Evolutionary conservation across 2,797 vertebrate species (phyloP).

Genomic region (Zonotrichia albicollis): DNA sequence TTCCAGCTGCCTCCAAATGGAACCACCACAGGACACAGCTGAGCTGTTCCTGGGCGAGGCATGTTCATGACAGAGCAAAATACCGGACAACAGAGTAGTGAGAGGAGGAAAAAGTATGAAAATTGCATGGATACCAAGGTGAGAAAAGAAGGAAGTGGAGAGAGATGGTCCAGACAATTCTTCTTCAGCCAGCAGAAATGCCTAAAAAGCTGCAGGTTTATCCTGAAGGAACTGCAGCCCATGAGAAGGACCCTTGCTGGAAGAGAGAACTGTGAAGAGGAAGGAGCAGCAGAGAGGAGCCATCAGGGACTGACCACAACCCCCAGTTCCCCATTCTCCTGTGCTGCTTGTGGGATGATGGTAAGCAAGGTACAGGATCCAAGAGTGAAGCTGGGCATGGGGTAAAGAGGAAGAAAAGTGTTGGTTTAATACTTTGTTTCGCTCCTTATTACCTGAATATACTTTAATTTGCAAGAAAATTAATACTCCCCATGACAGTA

Average conservation of each 20-base stretch:
- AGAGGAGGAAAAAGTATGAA: not conserved
- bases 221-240: not conserved
- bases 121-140: not conserved
- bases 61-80: not conserved
- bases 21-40: not conserved
- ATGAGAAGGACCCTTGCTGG: not conserved
- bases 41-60: not conserved
- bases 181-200: not conserved
- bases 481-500: not conserved
- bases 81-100: not conserved
- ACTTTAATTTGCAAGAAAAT: not conserved
- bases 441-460: not conserved
- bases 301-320: not conserved
- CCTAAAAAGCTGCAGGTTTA: not conserved
- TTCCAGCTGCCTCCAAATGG: not conserved
- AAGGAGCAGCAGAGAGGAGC: not conserved
- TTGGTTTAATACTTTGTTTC: not conserved
- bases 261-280: not conserved
- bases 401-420: not conserved
- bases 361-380: not conserved
- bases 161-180: not conserved
- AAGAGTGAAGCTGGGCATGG: not conserved
- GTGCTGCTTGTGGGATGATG: fast-evolving
- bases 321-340: too few species aligned
- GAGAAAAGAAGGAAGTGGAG: not conserved